These are phyloP conservation scores for Chrysochloris asiatica DNA, from an alignment of 2,113 vertebrate species.

Conservation along the genomic window DNA sequence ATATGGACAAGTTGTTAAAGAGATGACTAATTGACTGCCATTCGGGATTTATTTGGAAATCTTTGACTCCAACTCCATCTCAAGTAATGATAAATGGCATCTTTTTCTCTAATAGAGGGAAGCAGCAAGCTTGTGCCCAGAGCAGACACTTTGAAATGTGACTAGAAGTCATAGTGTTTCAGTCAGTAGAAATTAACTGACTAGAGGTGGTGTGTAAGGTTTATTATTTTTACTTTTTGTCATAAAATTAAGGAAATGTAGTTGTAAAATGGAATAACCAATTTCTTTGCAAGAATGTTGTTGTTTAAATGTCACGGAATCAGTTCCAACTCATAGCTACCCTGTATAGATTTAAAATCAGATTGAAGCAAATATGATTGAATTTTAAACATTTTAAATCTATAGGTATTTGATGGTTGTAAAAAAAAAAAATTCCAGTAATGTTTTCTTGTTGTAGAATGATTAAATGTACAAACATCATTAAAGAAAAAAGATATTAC, in stretches of 20 bases:
- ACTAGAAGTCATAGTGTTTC: constrained; percentile 40
- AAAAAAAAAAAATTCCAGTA: neutral
- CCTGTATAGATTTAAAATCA: neutral
- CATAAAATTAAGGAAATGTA: neutral
- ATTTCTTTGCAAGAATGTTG: neutral
- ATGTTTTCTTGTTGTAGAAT: neutral
- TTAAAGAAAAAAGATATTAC: neutral
- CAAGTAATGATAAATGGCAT: constrained; percentile 62
- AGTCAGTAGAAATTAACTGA: neutral
- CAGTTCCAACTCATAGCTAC: no score
- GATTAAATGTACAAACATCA: neutral
- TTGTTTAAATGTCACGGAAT: no score
- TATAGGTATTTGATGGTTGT: neutral
- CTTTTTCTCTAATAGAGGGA: constrained; percentile 54
- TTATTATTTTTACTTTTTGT: neutral
- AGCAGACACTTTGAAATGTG: neutral
- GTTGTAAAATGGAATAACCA: neutral
- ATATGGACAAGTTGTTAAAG: constrained; percentile 77
- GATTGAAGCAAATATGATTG: neutral
- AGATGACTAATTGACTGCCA: constrained; percentile 76
- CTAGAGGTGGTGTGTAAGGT: neutral
- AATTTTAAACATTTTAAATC: neutral
- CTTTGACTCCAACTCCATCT: constrained; percentile 65
- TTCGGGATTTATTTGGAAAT: constrained; percentile 75
- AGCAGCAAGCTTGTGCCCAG: constrained; percentile 15